Base-by-base conservation (phyloP, 2,113 vertebrate genomes). In the Perca schrenkii region DNA sequence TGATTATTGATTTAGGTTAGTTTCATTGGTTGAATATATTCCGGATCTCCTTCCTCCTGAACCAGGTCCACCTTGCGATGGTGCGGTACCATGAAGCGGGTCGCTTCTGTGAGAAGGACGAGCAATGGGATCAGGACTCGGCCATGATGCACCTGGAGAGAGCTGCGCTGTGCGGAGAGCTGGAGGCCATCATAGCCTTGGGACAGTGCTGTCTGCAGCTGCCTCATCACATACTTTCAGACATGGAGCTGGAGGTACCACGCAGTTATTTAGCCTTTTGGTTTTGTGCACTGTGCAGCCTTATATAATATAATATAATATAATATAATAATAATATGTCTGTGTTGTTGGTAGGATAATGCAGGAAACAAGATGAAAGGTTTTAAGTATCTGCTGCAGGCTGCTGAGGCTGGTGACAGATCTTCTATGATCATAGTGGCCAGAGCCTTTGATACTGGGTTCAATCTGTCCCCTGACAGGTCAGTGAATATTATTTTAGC, bases 31-130 rank as follows among this genome's bases (percentile, higher is more conserved):
- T 49, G 4, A 49, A n/a, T 1, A 15, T 21, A 16, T 31, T 40
- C 11, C 61, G 3, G 19, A n/a, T 68, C 14, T 70, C 40, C 1
- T 3, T 22, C 56, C 17, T 56, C 3, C 34, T 53, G 40, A 16
- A 0, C 58, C 84, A 99, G 98, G 98, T 99, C 36, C 98, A 99
- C 86, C 89, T 99, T 91, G 98, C 97, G 63, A 96, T 99, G 97
- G 98, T 98, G 66, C 96, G 96, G 19, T 99, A 99, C 88, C 98
- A 99, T 0, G 98, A 99, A 72, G 98, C 90, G 0, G 96, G 98
- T 0, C 97, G 98, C 16, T 99, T 99, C 94, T 99, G 97, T 7
- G 94, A 95, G 91, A 99, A 97, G 86, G 96, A 97, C 3, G 83
- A 96, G 84, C 94, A 94, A 0, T 99, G 98, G 98, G 98, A 99